Base-by-base conservation (phyloP, 2,113 vertebrate genomes). In the Hyla sarda region DNA sequence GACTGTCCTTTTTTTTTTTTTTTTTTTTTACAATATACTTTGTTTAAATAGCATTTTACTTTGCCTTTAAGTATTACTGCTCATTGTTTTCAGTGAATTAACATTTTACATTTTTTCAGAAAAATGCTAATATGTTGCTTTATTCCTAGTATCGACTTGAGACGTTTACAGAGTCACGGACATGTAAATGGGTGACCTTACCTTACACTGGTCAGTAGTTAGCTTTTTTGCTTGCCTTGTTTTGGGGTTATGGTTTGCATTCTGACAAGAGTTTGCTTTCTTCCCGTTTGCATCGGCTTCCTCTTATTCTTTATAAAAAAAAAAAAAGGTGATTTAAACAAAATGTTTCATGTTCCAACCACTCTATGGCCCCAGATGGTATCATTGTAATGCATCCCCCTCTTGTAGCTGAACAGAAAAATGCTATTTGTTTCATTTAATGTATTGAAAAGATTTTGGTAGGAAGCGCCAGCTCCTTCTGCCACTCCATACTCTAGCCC, bases 101-200 rank as follows among this genome's bases (percentile, higher is more conserved):
- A 7, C 7, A n/a, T 60, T 60, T 60, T 60, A n/a, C 23, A 60
- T 9, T 60, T 10, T 23, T 60, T n/a, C n/a, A n/a, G n/a, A n/a
- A n/a, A n/a, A 34, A 7, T 2, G 1, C 17, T 73, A 21, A 17
- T 8, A 58, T 30, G 8, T 7, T 69, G 0, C 47, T 21, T 54
- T 67, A 87, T 88, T 88, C 82, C 52, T 77, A 93, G 94, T 93
- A 88, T 83, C 87, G 87, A 16, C 84, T 93, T 86, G 93, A 93
- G 89, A 94, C 93, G 14, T 95, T 93, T 60, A 90, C 79, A 2
- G 91, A 94, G 88, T 90, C 92, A 17, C 82, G 92, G 74, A 85
- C 84, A 52, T 93, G 93, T 19, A 89, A 90, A 30, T 92, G 91
- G 92, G 79, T 85, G 34, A 82, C 87, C 0, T 54, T 88, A 48